Conservation (phyloP, 2,113 vertebrate species). For the Recurvirostra avosetta region DNA sequence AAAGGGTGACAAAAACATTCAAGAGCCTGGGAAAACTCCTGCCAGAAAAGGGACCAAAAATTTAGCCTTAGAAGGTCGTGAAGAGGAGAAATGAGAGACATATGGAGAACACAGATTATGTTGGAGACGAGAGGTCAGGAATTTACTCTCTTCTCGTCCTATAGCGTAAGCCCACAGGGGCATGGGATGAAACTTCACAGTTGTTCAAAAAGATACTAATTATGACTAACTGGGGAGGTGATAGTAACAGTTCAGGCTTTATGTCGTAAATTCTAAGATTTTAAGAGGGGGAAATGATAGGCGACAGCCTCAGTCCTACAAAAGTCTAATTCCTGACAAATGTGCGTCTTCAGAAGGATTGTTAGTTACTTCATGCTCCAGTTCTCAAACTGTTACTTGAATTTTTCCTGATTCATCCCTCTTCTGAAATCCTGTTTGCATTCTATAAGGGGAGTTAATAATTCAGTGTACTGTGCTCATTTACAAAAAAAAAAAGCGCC, state of each 20-base stretch:
- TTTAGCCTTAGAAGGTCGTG: neutral
- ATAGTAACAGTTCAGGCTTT: neutral
- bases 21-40: neutral
- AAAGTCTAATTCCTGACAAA: neutral
- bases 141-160: neutral
- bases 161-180: rapidly evolving
- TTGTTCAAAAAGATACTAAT: neutral
- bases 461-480: conserved; percentile 11
- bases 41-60: neutral
- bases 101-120: neutral
- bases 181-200: neutral
- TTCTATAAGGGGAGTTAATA: conserved; percentile 18
- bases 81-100: neutral
- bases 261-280: neutral
- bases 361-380: neutral
- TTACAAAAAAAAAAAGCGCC: neutral
- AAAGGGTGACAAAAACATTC: neutral
- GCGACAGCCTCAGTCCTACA: neutral
- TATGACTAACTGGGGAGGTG: neutral
- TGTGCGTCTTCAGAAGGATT: neutral
- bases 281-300: neutral
- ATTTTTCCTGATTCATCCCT: neutral
- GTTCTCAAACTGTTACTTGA: conserved; percentile 8
- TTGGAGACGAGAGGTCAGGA: neutral
- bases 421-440: conserved; percentile 34